Conservation (phyloP, 2,113 vertebrate genomes). For the Halichoeres trimaculatus region DNA sequence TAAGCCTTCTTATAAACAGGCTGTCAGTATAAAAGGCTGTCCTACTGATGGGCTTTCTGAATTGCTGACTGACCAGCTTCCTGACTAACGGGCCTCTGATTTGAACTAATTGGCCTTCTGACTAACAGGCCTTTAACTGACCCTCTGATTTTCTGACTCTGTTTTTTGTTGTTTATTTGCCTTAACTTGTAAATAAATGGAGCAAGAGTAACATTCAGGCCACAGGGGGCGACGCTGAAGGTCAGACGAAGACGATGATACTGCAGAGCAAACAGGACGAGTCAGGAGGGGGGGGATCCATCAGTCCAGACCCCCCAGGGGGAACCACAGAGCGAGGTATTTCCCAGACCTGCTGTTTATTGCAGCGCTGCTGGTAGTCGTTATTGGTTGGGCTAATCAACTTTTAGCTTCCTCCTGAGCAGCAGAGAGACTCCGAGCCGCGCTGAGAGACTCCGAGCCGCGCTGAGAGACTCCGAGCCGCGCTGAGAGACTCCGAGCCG, state of each 20-base stretch:
- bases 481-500: not conserved
- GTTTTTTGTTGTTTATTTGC: not conserved
- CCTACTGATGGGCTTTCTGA: too few relatives aligned
- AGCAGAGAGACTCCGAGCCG: not conserved
- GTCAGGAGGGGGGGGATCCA: constrained; percentile 18
- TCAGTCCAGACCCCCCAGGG: constrained; percentile 34
- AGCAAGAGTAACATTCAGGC: not conserved
- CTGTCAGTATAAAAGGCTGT: too few relatives aligned
- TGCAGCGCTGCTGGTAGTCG: constrained; percentile 16
- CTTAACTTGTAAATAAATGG: not conserved
- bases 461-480: not conserved
- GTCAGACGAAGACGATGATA: not conserved
- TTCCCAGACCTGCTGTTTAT: constrained; percentile 49
- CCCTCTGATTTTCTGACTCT: too few relatives aligned
- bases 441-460: not conserved
- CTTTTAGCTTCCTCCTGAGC: constrained; percentile 49
- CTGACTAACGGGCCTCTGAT: too few relatives aligned
- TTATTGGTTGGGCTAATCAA: constrained; percentile 55
- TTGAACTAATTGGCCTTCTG: too few relatives aligned
- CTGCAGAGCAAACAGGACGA: not conserved
- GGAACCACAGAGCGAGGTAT: constrained; percentile 24
- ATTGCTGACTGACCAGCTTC: too few relatives aligned
- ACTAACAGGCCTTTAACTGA: too few relatives aligned
- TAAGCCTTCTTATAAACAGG: too few relatives aligned
- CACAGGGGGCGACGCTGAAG: not conserved